A percentile compares a stretch with the other conserved stretches of the same genome.
phyloP scores from a whole-genome alignment of 2,113 vertebrate genomes.

The Aphyosemion australe region DNA sequence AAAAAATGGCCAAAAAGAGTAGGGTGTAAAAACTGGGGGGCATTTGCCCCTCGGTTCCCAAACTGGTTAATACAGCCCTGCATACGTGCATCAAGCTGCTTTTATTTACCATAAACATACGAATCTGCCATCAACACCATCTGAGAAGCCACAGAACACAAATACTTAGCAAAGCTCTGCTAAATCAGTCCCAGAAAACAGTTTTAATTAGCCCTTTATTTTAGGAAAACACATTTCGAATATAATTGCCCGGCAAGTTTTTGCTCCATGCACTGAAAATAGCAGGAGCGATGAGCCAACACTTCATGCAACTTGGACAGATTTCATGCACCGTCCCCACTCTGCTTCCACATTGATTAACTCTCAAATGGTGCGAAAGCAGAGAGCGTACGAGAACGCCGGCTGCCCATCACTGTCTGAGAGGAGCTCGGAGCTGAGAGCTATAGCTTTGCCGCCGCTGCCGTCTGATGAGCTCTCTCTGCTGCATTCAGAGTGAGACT shows the following conservation, averaged over 20 bases:
- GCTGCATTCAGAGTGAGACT: not conserved
- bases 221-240: conserved; percentile 25
- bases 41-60: not conserved
- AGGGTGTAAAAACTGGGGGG: not conserved
- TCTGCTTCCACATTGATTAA: conserved; percentile 55
- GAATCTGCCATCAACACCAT: conserved; percentile 33
- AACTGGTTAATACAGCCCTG: not conserved
- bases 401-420: conserved; percentile 23
- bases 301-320: conserved; percentile 39
- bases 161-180: conserved; percentile 9
- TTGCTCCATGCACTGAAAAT: conserved; percentile 43
- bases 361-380: conserved; percentile 49
- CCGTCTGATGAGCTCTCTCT: conserved; percentile 9
- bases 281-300: conserved; percentile 52
- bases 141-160: conserved; percentile 11
- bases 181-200: conserved; percentile 36
- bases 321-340: conserved; percentile 29
- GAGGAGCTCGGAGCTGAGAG: not conserved
- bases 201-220: conserved; percentile 49
- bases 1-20: not conserved
- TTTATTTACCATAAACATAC: conserved; percentile 57
- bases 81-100: conserved; percentile 34
- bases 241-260: conserved; percentile 34
- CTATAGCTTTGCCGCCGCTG: not conserved
- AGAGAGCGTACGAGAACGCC: conserved; percentile 18